These are phyloP conservation scores for Melanotaenia maccullochi DNA, from an alignment of 2,797 vertebrate species.

Conservation along the genomic window DNA sequence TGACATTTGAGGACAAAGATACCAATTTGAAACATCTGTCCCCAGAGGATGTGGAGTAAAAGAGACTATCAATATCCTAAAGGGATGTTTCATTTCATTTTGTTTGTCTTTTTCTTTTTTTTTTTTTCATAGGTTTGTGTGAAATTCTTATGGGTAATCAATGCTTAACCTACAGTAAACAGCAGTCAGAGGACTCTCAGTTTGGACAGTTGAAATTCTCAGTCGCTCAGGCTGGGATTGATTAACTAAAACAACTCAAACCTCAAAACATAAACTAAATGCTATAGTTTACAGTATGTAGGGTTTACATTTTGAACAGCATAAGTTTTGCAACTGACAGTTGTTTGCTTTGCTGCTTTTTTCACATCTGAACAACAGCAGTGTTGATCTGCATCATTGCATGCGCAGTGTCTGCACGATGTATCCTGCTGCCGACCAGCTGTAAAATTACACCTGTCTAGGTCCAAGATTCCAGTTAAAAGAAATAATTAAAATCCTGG, in stretches of 20 bases:
- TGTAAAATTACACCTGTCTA: background rate
- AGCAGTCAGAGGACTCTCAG: background rate
- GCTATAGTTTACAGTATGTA: background rate
- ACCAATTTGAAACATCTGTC: constrained; percentile 92
- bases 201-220: background rate
- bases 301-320: background rate
- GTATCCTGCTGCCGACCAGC: background rate
- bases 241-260: background rate
- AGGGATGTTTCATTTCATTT: background rate
- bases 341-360: background rate
- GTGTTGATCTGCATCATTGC: background rate
- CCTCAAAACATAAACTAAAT: background rate
- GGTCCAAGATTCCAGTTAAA: background rate
- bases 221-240: background rate
- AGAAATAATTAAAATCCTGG: background rate
- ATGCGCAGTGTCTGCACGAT: background rate
- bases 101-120: background rate
- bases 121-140: background rate
- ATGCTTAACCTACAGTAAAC: background rate
- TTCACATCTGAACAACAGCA: background rate
- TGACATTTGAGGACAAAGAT: constrained; percentile 91
- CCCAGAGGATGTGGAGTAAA: constrained; percentile 76
- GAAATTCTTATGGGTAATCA: background rate
- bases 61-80: constrained; percentile 29
- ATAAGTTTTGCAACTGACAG: background rate